Conservation (phyloP, 2,797 vertebrate species). For the Sebastes iracundus region DNA sequence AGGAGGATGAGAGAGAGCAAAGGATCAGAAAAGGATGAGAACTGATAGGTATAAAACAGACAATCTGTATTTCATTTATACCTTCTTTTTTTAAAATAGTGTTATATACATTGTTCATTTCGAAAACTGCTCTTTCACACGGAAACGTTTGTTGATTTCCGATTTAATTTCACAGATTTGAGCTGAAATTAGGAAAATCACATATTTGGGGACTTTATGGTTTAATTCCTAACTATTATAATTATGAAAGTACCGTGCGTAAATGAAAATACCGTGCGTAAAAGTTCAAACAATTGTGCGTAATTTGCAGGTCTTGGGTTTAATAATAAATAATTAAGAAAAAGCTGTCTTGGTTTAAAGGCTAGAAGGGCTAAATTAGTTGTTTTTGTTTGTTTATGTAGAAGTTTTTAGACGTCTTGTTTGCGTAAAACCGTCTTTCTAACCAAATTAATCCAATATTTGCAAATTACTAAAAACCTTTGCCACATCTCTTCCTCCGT, state of each 20-base stretch:
- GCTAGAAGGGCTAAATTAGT: too few species aligned
- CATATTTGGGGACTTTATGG: background rate
- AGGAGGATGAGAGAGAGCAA: background rate
- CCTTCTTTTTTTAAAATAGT: background rate
- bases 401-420: too few species aligned
- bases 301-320: background rate
- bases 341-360: too few species aligned
- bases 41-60: background rate
- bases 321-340: background rate
- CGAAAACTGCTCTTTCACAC: background rate
- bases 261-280: background rate
- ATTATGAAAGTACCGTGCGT: background rate
- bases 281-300: background rate
- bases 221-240: background rate
- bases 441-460: too few species aligned
- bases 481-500: too few species aligned
- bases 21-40: background rate
- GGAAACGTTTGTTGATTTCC: background rate
- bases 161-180: background rate
- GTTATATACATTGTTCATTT: slow-evolving; percentile 5
- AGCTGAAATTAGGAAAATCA: background rate
- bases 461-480: too few species aligned
- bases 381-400: too few species aligned
- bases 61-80: background rate
- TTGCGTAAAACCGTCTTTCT: too few species aligned